phyloP scores from a whole-genome alignment of 2,797 vertebrate genomes.

The Falco berigora region DNA sequence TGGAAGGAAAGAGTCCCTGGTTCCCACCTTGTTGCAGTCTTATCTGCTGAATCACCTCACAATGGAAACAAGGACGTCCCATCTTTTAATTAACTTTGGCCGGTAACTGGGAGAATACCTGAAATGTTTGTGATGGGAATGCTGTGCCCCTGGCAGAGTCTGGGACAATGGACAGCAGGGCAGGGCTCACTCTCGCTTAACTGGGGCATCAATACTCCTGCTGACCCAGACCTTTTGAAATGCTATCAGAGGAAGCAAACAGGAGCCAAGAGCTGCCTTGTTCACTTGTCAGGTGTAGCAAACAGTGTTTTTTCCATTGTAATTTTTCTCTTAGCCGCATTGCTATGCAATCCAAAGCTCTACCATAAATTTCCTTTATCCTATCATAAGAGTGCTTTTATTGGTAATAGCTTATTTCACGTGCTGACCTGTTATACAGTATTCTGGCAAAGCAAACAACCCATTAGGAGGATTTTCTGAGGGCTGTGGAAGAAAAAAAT shows the following conservation, averaged over 20 bases:
- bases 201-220: background rate
- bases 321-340: background rate
- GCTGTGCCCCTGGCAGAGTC: background rate
- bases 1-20: background rate
- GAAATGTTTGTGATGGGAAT: background rate
- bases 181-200: background rate
- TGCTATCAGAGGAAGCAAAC: background rate
- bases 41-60: background rate
- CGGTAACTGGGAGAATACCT: background rate
- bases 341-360: background rate
- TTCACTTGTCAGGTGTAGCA: background rate
- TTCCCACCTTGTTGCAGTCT: background rate
- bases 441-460: background rate
- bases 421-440: background rate
- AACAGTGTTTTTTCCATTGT: background rate
- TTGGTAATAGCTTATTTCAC: slow-evolving; percentile 1
- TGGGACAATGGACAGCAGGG: background rate
- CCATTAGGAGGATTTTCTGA: background rate
- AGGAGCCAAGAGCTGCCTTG: background rate
- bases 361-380: background rate
- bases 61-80: background rate
- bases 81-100: background rate
- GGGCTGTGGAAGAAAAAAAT: background rate
- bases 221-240: background rate
- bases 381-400: background rate